These are phyloP conservation scores for Oeneis ivallda DNA, from an alignment of 2,888 invertebrate genomes.

Conservation along the genomic window DNA sequence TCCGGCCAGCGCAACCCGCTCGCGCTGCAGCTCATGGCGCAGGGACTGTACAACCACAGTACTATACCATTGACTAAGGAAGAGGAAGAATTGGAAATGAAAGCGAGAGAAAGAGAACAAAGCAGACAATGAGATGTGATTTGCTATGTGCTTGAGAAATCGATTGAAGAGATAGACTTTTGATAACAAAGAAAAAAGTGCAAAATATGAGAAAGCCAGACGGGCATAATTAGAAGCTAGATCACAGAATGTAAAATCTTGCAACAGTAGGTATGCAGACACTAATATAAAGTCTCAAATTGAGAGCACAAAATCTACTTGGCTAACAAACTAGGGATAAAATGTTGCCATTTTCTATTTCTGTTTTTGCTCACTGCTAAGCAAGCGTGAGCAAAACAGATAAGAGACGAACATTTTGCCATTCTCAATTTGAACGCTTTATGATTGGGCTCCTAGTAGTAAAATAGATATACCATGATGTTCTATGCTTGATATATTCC, in stretches of 20 bases:
- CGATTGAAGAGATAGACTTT: neutral
- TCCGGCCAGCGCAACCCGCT: slow-evolving; percentile 92
- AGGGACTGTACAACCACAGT: slow-evolving; percentile 94
- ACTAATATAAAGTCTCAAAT: neutral
- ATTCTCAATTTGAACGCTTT: too few relatives aligned
- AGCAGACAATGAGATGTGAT: slow-evolving; percentile 51
- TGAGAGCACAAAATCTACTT: neutral
- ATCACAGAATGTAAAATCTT: neutral
- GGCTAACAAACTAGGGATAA: neutral
- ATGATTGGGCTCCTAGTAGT: neutral
- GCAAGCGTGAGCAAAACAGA: too few relatives aligned
- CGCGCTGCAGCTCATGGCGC: slow-evolving; percentile 95
- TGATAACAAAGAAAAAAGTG: neutral
- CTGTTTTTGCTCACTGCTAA: too few relatives aligned
- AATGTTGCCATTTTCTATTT: too few relatives aligned
- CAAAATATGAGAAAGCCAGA: neutral
- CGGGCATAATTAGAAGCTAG: too few relatives aligned
- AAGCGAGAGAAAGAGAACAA: slow-evolving; percentile 69
- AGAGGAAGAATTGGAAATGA: slow-evolving; percentile 59
- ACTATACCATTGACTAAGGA: slow-evolving; percentile 53
- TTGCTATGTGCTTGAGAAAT: neutral
- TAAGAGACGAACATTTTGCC: too few relatives aligned
- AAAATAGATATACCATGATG: neutral
- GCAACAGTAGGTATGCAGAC: neutral
- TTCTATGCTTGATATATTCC: neutral